Conservation (phyloP, 2,888 invertebrate species). For the Leptarthrus brevirostris region DNA sequence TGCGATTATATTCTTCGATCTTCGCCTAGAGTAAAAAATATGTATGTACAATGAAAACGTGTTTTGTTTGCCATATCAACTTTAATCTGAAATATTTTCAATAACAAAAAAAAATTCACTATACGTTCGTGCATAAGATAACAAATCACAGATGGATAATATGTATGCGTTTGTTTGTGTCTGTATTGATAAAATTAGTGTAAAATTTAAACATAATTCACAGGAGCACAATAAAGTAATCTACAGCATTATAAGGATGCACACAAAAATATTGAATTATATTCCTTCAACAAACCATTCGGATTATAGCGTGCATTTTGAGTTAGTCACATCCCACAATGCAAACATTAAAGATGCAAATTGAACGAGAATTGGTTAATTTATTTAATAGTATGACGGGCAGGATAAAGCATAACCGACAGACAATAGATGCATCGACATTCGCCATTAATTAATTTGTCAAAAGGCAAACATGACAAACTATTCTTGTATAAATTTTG, state of each 20-base stretch:
- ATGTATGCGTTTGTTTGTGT: background rate
- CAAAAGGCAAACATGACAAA: constrained; percentile 36
- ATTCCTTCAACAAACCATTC: constrained; percentile 13
- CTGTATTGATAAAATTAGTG: constrained; percentile 5
- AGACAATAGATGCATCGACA: constrained; percentile 46
- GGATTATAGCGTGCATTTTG: constrained; percentile 38
- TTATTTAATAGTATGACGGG: background rate
- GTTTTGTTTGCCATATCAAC: constrained; percentile 17
- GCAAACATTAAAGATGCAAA: constrained; percentile 39
- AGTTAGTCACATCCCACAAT: constrained; percentile 45
- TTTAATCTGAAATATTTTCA: background rate
- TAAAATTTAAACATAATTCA: constrained; percentile 29
- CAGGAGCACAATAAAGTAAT: constrained; percentile 20
- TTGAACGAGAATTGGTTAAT: constrained; percentile 2
- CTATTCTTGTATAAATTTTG: background rate
- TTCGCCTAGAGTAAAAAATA: constrained; percentile 14
- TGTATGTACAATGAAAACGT: constrained; percentile 38
- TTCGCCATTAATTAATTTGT: constrained; percentile 45
- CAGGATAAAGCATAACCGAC: constrained; percentile 34
- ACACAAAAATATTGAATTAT: background rate
- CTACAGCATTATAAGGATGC: constrained; percentile 8
- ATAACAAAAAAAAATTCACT: background rate
- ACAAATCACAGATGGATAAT: constrained; percentile 22
- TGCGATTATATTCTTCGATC: constrained; percentile 36
- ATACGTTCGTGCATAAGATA: constrained; percentile 31